These are phyloP conservation scores for Epinephelus coioides DNA, from an alignment of 2,797 vertebrate genomes.

Conservation along the genomic window DNA sequence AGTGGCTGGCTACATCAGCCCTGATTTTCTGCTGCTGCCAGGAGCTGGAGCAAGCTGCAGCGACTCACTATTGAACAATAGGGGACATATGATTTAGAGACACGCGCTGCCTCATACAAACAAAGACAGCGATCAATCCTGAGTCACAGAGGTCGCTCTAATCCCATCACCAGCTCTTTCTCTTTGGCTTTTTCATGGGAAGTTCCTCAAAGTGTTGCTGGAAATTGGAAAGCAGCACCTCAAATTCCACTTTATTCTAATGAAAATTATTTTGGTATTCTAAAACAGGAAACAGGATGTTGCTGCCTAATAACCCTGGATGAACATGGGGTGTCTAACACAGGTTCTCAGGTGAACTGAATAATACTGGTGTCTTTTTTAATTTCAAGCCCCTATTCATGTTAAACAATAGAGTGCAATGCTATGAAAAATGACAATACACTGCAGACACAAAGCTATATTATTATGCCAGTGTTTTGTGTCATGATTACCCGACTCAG, in stretches of 20 bases:
- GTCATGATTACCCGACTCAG: not conserved
- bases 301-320: not conserved
- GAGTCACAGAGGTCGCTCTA: not conserved
- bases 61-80: conserved; percentile 55
- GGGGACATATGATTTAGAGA: conserved; percentile 49
- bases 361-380: not conserved
- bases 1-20: conserved; percentile 65
- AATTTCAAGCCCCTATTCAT: not conserved
- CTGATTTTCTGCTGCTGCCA: conserved; percentile 53
- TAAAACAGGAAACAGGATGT: conserved; percentile 3
- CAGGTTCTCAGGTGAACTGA: not conserved
- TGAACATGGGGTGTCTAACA: not conserved
- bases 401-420: not conserved
- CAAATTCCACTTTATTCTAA: not conserved
- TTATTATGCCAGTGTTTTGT: not conserved
- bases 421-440: not conserved
- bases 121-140: conserved; percentile 17
- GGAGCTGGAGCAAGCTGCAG: conserved; percentile 24
- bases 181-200: not conserved
- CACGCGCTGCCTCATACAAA: conserved; percentile 30
- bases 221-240: not conserved
- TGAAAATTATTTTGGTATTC: not conserved
- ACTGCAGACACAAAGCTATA: not conserved
- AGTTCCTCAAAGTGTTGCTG: not conserved
- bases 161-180: not conserved